Percentiles rank a stretch among this genome's conserved stretches.
These are phyloP conservation scores for Myrmecophaga tridactyla DNA, from an alignment of 2,113 vertebrate species.

Conservation along the genomic window DNA sequence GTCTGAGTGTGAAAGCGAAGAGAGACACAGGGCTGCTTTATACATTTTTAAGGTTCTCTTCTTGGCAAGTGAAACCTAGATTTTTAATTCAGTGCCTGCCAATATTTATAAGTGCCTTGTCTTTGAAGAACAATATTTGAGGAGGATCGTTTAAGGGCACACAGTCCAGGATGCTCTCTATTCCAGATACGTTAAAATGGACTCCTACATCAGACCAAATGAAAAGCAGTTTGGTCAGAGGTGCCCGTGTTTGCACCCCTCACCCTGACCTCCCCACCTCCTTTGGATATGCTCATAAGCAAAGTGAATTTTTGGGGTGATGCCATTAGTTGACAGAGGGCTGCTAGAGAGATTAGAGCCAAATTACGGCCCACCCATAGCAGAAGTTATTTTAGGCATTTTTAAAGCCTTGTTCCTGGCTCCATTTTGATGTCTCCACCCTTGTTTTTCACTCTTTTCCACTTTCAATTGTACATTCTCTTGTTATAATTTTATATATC, in stretches of 20 bases:
- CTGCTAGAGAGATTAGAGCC: not conserved
- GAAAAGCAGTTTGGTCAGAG: constrained; percentile 31
- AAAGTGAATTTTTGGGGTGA: constrained; percentile 6
- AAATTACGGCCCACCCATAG: not conserved
- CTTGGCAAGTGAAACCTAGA: not conserved
- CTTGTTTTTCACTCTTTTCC: constrained; percentile 35
- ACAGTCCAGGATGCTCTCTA: constrained; percentile 9
- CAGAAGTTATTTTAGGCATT: constrained; percentile 10
- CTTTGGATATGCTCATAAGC: not conserved
- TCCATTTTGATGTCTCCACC: not conserved
- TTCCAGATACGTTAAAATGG: constrained; percentile 24
- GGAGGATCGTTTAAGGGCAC: constrained; percentile 4
- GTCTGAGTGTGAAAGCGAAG: not conserved
- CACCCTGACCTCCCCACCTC: not conserved
- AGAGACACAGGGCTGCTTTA: not conserved
- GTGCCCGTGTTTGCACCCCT: not conserved
- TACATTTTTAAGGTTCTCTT: not conserved
- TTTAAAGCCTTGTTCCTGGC: constrained; percentile 21
- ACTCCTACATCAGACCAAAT: constrained; percentile 39
- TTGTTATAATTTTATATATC: not conserved
- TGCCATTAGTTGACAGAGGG: not conserved
- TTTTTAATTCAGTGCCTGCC: not conserved
- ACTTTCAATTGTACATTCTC: not conserved
- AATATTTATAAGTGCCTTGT: not conserved
- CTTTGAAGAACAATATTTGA: constrained; percentile 39